A percentile compares a stretch with the other conserved stretches of the same genome.
Evolutionary conservation across 2,797 vertebrate species (phyloP).

Genomic region (Neosalanx taihuensis): DNA sequence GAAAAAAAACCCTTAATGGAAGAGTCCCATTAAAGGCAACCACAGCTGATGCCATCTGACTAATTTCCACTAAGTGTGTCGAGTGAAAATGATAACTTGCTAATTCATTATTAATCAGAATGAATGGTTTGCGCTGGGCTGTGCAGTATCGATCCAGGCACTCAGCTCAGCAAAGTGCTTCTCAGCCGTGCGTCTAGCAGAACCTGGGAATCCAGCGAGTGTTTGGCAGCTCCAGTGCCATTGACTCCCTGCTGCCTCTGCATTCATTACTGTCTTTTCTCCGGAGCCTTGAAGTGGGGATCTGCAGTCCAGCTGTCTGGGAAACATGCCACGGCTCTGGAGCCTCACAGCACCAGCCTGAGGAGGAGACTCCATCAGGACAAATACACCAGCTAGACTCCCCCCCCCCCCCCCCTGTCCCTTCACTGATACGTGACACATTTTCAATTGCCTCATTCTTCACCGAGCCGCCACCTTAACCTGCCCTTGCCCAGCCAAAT

Average conservation of each 20-base stretch:
- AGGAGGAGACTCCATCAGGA: background rate
- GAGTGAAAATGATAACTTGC: conserved; percentile 74
- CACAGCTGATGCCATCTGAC: conserved; percentile 69
- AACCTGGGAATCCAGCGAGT: conserved; percentile 67
- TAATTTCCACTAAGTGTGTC: conserved; percentile 71
- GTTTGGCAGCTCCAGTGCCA: conserved; percentile 60
- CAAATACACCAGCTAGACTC: conserved; percentile 8
- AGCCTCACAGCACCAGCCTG: background rate
- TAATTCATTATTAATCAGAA: conserved; percentile 82
- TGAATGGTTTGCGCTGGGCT: conserved; percentile 71
- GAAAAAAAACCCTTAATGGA: conserved; percentile 73
- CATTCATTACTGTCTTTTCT: conserved; percentile 52
- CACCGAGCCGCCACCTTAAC: conserved; percentile 2
- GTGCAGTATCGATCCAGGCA: conserved; percentile 71
- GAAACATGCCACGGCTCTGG: conserved; percentile 16
- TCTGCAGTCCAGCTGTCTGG: conserved; percentile 17
- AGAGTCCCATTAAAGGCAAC: conserved; percentile 71
- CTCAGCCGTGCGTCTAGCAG: conserved; percentile 52
- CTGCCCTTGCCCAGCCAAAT: conserved; percentile 13
- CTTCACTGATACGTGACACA: conserved; percentile 15
- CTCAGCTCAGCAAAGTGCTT: conserved; percentile 63
- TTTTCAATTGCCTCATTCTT: conserved; percentile 15
- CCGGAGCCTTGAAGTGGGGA: conserved; percentile 30
- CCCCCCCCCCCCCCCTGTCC: conserved; percentile 8
- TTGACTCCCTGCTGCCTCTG: conserved; percentile 58